Conservation (phyloP, 2,797 vertebrate species). For the Pipistrellus nathusii region DNA sequence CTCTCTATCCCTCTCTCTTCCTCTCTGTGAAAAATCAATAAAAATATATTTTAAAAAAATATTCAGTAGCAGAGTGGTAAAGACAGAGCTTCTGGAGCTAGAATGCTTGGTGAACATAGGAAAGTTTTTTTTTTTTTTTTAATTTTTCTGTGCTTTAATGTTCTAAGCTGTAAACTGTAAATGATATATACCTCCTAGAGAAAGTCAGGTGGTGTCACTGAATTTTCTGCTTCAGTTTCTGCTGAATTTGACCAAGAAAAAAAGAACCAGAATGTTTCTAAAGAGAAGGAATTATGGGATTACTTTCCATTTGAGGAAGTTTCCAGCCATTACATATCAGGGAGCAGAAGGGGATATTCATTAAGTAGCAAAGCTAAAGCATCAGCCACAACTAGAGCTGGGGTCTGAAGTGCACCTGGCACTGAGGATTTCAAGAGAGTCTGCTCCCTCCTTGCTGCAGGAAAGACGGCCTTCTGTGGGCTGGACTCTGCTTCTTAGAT, state of each 20-base stretch:
- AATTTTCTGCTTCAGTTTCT: neutral
- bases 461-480: neutral
- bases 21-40: too few relatives aligned
- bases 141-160: neutral
- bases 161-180: constrained; percentile 16
- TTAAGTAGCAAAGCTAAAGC: constrained; percentile 35
- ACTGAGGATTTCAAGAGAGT: neutral
- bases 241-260: neutral
- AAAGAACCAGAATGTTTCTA: constrained; percentile 5
- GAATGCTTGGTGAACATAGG: neutral
- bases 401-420: neutral
- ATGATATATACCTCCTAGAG: neutral
- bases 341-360: constrained; percentile 2
- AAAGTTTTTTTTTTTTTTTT: neutral
- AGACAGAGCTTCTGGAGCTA: neutral
- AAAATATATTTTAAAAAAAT: too few relatives aligned
- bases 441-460: neutral
- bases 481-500: neutral
- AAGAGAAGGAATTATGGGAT: constrained; percentile 46
- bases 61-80: neutral
- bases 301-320: neutral
- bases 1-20: too few relatives aligned
- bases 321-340: neutral
- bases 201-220: neutral
- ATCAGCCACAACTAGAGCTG: neutral